A percentile compares a stretch with the other conserved stretches of the same genome.
These are phyloP conservation scores for Aethes cnicana DNA, from an alignment of 2,888 invertebrate species.

Conservation along the genomic window DNA sequence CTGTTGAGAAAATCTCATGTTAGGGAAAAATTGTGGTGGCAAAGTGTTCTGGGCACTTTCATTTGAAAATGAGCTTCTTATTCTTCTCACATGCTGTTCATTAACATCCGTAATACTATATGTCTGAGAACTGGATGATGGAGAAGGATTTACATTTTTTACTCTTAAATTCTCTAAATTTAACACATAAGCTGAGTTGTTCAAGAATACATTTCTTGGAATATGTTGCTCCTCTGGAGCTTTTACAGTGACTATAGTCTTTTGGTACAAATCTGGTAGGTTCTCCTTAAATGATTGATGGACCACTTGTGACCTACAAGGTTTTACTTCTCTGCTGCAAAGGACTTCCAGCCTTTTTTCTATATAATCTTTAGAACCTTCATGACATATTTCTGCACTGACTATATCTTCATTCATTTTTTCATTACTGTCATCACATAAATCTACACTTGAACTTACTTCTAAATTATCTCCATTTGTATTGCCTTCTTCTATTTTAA, in stretches of 20 bases:
- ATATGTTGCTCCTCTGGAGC: conserved; percentile 54
- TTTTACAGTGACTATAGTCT: conserved; percentile 48
- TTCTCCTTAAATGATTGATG: conserved; percentile 46
- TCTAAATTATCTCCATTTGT: background rate
- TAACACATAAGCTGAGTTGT: conserved; percentile 52
- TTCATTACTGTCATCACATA: conserved; percentile 8
- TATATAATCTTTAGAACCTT: conserved; percentile 18
- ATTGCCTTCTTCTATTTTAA: conserved; percentile 11
- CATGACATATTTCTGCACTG: background rate
- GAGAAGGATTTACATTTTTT: conserved; percentile 35
- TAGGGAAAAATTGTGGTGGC: conserved; percentile 29
- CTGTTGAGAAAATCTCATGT: conserved; percentile 36
- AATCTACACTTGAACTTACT: conserved; percentile 13
- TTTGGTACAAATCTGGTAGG: conserved; percentile 55
- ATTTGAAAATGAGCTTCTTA: conserved; percentile 40
- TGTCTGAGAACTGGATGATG: conserved; percentile 40
- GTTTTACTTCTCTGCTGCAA: conserved; percentile 43
- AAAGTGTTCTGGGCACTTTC: conserved; percentile 35
- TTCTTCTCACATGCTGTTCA: conserved; percentile 49
- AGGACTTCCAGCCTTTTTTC: conserved; percentile 46
- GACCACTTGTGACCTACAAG: conserved; percentile 37
- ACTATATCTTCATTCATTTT: background rate
- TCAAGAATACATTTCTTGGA: conserved; percentile 59
- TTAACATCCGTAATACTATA: conserved; percentile 52
- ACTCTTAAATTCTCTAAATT: conserved; percentile 50